Evolutionary conservation across 2,888 invertebrate species (phyloP), one percentile per base, ranked within the genome.

Genomic region (Drosophila nigricruria): DNA sequence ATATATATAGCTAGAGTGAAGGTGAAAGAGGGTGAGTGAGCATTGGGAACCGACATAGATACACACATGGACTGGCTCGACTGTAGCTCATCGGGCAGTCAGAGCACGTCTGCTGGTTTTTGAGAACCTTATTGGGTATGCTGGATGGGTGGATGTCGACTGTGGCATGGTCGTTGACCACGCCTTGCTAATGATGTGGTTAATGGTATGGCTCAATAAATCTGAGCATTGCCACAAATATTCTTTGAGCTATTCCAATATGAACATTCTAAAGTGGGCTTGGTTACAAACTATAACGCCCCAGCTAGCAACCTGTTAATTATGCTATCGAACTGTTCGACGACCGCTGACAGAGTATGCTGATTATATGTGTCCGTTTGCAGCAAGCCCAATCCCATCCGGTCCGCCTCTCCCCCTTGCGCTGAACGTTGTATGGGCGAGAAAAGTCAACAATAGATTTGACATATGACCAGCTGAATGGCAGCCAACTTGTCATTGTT

Each of bases 151-250:
- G 79, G 65, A 58, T 64, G 36, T 25, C 30, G 20, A 12, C 34
- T 52, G 34, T 8, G 23, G 32, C 3, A 16, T 16, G 20, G 20
- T 5, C 25, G 40, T 36, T 16, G 20, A n/a, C 49, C 57, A 72
- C 63, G 73, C 72, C 59, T 61, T 54, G 68, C 66, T 78, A 76
- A 78, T 76, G 66, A 76, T 76, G 72, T 76, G 76, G 73, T 43
- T 80, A 64, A 64, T 67, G 58, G 52, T 16, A 52, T 40, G 49
- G 50, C 64, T 68, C 63, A 64, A 78, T 79, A 71, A 71, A 78
- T 78, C 72, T 56, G 63, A 63, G 59, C 62, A 75, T 60, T 57
- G 54, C 65, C 49, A 47, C 73, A 56, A 63, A 56, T 38, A 62
- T 61, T 32, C 57, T 53, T 20, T 32, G 36, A 23, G 16, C 23